Conservation (phyloP, 2,888 invertebrate species). For the Pteria penguin region DNA sequence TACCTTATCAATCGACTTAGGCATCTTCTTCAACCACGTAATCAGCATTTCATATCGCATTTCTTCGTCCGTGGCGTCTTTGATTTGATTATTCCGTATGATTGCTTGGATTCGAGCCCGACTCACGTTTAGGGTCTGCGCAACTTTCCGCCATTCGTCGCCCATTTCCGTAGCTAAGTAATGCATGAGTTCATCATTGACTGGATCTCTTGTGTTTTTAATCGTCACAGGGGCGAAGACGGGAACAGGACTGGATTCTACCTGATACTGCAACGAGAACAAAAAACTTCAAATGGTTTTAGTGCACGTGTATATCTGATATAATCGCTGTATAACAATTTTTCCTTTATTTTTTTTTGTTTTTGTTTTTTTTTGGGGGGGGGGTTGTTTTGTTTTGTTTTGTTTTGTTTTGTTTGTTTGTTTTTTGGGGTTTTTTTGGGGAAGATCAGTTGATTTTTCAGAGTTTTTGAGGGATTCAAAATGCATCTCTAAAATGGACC, state of each 20-base stretch:
- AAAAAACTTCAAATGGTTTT: neutral
- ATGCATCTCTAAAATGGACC: too few species aligned
- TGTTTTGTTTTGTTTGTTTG: neutral
- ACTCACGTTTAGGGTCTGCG: constrained; percentile 68
- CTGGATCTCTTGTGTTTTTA: constrained; percentile 60
- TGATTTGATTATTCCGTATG: constrained; percentile 55
- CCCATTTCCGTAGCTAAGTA: constrained; percentile 71
- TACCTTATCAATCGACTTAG: constrained; percentile 73
- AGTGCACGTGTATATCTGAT: too few species aligned
- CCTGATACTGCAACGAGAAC: constrained; percentile 60
- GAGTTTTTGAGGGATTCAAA: too few species aligned
- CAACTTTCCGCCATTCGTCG: constrained; percentile 65
- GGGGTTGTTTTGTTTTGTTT: neutral
- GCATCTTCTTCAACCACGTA: constrained; percentile 75
- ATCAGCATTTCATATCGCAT: constrained; percentile 75
- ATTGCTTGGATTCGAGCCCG: constrained; percentile 69
- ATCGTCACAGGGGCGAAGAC: constrained; percentile 66
- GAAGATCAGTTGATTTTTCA: too few species aligned
- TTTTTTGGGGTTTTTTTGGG: too few species aligned
- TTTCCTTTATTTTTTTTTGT: neutral
- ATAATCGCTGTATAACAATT: too few species aligned
- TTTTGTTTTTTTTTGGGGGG: neutral
- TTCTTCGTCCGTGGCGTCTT: constrained; percentile 58
- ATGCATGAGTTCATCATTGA: constrained; percentile 66
- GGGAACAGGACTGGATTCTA: constrained; percentile 58